Base-by-base conservation (phyloP, 2,797 vertebrate species). In the Rhabdophis nuchalis region DNA sequence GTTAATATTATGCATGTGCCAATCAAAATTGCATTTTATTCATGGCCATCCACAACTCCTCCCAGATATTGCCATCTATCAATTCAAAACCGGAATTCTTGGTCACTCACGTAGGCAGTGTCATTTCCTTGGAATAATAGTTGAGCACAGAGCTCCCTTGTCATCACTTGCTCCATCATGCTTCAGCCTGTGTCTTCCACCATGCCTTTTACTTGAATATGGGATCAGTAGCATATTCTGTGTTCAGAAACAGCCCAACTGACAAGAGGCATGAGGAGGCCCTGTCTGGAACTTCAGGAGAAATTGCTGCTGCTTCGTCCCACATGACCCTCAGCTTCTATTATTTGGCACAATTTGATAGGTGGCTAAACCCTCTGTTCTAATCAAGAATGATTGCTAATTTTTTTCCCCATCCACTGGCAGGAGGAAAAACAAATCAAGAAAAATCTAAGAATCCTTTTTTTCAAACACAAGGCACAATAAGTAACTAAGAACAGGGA, bases 391-490 rank as follows among this genome's bases (percentile, higher is more conserved):
- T 5, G 9, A 25, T 41, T 46, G 18, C 36, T 41, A 0, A 82
- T 41, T 1, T 0, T 1, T 6, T 4, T 0, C 36, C 18, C n/a
- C 1, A 46, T 46, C 29, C 32, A 36, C 7, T 72, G 32, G 8
- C 18, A 77, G 36, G 18, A 41, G 1, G 36, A 41, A 4, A 77
- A 77, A 72, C 64, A 36, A 36, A 72, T n/a, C 16, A n/a, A 82
- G 20, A 46, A 36, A 82, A 11, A 23, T 46, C 36, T 41, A 82
- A 41, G 0, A 82, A 82, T 82, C 36, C 36, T 72, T 72, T 72
- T 72, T 72, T 72, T 72, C 14, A 72, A 72, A 36, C 5, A 23
- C 46, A 25, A 82, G 36, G 20, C 20, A 77, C 5, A 36, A 41
- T 41, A 82, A 46, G 10, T 77, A 23, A 23, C 32, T 41, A 41